Base-by-base conservation (phyloP, 2,797 vertebrate genomes). In the Chaunax sp. region DNA sequence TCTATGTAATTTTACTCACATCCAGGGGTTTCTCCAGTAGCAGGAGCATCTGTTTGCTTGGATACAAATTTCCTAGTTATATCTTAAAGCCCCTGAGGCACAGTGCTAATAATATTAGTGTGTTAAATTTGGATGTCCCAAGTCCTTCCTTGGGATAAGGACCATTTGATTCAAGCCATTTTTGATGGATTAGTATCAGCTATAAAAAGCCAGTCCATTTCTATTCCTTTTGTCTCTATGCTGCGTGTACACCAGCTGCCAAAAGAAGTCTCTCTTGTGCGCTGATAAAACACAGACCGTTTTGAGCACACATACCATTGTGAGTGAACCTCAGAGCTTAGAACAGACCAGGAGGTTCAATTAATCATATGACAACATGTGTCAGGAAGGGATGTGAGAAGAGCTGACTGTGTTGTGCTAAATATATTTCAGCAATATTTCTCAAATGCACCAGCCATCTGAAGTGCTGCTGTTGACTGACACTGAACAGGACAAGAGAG, bases 401-500 rank as follows among this genome's bases (percentile, higher is more conserved):
- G 25, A 71, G 20, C 23, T 44, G 35, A 37, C 13, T 37, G 18
- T 0, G 0, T 30, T 41, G 35, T 43, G 51, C 61, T 69, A 44
- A 71, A 64, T 69, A 77, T 83, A 64, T 56, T 57, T 59, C 30
- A 6, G 41, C 55, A 52, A 16, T 63, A 40, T 55, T 60, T 75
- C 28, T 71, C 67, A 75, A 57, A 40, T 71, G 43, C 28, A 44
- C n/a, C 15, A 0, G 47, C 18, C 28, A 54, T 64, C 19, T 63
- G n/a, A 78, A 26, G 19, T 45, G 19, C 40, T 58, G 33, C 38
- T 57, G 20, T 49, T 59, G 12, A 30, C 28, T 30, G 16, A 19
- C 22, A 66, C 6, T 30, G 20, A 55, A 28, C 4, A 18, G 12
- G 13, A 0, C 3, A 15, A 14, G 8, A 59, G 63, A 65, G 19